Base-by-base conservation (phyloP, 2,888 invertebrate genomes). In the Leucoma salicis region DNA sequence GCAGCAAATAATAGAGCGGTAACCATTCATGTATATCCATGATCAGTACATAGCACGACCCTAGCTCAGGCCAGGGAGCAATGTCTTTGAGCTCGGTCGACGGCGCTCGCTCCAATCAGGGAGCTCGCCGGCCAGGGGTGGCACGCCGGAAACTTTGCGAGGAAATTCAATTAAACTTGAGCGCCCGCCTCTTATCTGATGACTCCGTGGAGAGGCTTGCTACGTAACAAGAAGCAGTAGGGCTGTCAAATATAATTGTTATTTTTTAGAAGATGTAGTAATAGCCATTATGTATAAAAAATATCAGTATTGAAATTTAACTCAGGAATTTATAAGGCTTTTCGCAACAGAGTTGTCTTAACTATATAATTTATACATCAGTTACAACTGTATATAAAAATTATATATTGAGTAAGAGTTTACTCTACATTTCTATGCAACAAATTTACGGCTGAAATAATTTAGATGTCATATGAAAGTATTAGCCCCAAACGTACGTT, bases 111-210 rank as follows among this genome's bases (percentile, higher is more conserved):
- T 63, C 86, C 87, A 87, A 87, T 87, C 85, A 84, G 70, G 70
- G 74, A 66, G 65, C 66, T 44, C 65, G 63, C 64, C 59, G 65
- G 57, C 63, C 66, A 72, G 79, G 82, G 85, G 84, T 78, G 82
- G 76, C 66, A 66, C 33, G 44, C 48, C 51, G 83, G 79, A 82
- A 87, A 87, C 85, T 88, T 87, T 84, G 78, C 67, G 75, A 74
- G 79, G 74, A 70, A 77, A 85, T 87, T 87, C 88, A 88, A 88
- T 88, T 88, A 87, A 88, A 88, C 86, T 88, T 87, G 84, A 80
- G 79, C 83, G 76, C 76, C 83, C 81, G 62, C 70, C 82, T 77
- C 79, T 86, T 85, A 86, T 88, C 88, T 84, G 88, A 86, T 88
- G 74, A 71, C 76, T 77, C 82, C 79, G 78, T 75, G 76, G 84